Evolutionary conservation across 2,113 vertebrate species (phyloP), one percentile per base, ranked within the genome.

Genomic region (Rhinogobius similis): DNA sequence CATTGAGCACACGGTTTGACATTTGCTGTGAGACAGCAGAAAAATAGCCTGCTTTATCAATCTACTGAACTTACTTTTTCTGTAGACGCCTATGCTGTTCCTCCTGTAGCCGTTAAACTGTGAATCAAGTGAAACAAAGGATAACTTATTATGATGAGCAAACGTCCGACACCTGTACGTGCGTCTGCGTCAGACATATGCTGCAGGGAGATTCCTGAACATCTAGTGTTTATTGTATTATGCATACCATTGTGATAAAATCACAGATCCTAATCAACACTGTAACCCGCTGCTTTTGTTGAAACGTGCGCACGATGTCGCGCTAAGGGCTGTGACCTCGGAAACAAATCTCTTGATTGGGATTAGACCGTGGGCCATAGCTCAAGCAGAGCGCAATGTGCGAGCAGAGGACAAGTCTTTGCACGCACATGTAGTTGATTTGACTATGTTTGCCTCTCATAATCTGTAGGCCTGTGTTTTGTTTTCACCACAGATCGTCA

Each of bases 41-140:
- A 77, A 68, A 76, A 73, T 77, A 71, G 72, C 66, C 58, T 27
- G 62, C 48, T 39, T 43, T 64, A 14, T 21, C 23, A n/a, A 32
- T 0, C 23, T 21, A 41, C 18, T 21, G 48, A 73, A 92, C 92
- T 91, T 84, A 93, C 91, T 79, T 73, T 91, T 93, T 83, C 85
- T 86, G 39, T 86, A 89, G 11, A 92, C 88, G 9, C 90, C 91
- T 26, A 90, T 86, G 76, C 90, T 93, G 89, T 93, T 92, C 68
- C 90, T 90, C 72, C 89, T 88, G 55, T 81, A 46, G 44, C 81
- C 90, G 8, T 87, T 86, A 56, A 78, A 89, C 88, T 93, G 79
- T 41, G 52, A 87, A 73, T 41, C 0, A 71, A 73, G 62, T 46
- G 65, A n/a, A 50, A 6, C 62, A 75, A 43, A n/a, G n/a, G 48